Evolutionary conservation across 2,888 invertebrate genomes (phyloP).

Genomic region (Drosophila tanythrix): DNA sequence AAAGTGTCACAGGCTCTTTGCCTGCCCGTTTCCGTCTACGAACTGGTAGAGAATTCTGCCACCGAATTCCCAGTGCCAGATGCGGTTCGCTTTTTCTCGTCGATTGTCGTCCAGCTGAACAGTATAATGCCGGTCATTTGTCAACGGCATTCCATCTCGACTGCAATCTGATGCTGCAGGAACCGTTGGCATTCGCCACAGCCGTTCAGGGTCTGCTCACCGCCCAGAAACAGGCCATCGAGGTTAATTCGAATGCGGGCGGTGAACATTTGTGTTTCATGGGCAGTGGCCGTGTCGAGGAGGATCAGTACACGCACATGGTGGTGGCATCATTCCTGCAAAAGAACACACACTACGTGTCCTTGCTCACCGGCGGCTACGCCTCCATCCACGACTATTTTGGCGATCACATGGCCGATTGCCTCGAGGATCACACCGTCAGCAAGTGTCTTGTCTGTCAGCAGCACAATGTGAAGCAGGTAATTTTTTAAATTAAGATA

Average conservation of each 20-base stretch:
- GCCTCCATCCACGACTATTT: slow-evolving; percentile 93
- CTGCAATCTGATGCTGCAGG: slow-evolving; percentile 98
- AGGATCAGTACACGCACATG: slow-evolving; percentile 99
- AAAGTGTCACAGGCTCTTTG: slow-evolving; percentile 89
- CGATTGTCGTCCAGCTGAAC: slow-evolving; percentile 98
- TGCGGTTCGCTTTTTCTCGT: slow-evolving; percentile 96
- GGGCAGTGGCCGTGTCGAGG: slow-evolving; percentile 96
- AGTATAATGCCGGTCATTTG: slow-evolving; percentile 98
- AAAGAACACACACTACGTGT: slow-evolving; percentile 96
- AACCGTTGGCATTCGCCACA: slow-evolving; percentile 96
- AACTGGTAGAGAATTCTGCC: slow-evolving; percentile 93
- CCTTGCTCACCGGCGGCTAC: slow-evolving; percentile 96
- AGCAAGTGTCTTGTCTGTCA: slow-evolving; percentile 93
- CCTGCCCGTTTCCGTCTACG: slow-evolving; percentile 97
- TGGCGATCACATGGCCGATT: slow-evolving; percentile 91
- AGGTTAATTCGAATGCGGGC: slow-evolving; percentile 93
- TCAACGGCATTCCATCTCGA: slow-evolving; percentile 99
- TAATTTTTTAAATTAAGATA: slow-evolving; percentile 13
- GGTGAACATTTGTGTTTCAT: slow-evolving; percentile 96
- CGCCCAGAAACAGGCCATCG: slow-evolving; percentile 94
- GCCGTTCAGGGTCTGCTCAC: slow-evolving; percentile 95
- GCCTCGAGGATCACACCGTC: slow-evolving; percentile 93
- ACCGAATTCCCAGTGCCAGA: slow-evolving; percentile 88
- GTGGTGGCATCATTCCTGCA: slow-evolving; percentile 98
- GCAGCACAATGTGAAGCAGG: slow-evolving; percentile 67